Evolutionary conservation across 2,888 invertebrate genomes (phyloP).

Genomic region (Diplolepis rosae): DNA sequence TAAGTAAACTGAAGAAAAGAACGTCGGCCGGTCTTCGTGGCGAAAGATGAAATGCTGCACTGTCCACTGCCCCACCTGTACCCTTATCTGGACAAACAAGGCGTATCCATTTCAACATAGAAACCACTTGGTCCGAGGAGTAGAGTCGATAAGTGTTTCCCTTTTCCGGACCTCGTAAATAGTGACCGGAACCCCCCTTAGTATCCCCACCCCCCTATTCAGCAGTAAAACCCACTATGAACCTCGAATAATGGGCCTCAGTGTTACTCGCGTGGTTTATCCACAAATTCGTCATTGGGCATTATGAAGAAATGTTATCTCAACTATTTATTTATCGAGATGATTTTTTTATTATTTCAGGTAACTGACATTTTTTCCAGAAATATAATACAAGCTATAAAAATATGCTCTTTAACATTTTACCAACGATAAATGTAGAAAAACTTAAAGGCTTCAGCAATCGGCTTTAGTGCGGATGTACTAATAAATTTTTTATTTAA

Average conservation of each 20-base stretch:
- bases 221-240: neutral
- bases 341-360: neutral
- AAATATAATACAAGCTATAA: too few species aligned
- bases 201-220: constrained; percentile 10
- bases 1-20: constrained; percentile 62
- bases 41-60: constrained; percentile 69
- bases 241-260: constrained; percentile 16
- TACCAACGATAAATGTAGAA: too few species aligned
- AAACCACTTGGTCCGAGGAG: constrained; percentile 39
- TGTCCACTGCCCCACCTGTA: constrained; percentile 71
- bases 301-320: neutral
- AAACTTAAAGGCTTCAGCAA: too few species aligned
- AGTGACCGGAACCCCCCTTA: constrained; percentile 48
- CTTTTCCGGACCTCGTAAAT: constrained; percentile 38
- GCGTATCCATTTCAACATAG: constrained; percentile 60
- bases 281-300: neutral
- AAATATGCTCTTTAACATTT: too few species aligned
- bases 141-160: constrained; percentile 32
- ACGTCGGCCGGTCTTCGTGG: constrained; percentile 52
- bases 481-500: too few species aligned
- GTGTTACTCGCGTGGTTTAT: neutral
- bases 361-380: neutral
- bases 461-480: too few species aligned
- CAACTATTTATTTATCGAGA: neutral
- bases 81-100: constrained; percentile 70